A percentile compares a stretch with the other conserved stretches of the same genome.
Conservation (phyloP, 1,140 invertebrate species). For the Drosophila nasuta region DNA sequence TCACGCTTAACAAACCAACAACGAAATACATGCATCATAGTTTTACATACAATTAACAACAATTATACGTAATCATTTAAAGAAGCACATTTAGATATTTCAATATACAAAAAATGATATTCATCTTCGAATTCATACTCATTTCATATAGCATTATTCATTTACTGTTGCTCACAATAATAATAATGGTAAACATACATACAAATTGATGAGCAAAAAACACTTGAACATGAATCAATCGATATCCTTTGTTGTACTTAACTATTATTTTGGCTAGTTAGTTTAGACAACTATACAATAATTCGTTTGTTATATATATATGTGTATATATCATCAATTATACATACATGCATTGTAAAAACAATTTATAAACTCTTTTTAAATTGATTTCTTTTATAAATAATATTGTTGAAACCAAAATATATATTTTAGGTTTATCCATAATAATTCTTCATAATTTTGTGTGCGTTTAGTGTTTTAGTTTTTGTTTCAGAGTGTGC, state of each 20-base stretch:
- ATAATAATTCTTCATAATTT: constrained; percentile 19
- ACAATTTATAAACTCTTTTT: constrained; percentile 14
- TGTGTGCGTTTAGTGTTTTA: constrained; percentile 19
- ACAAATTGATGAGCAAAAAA: constrained; percentile 34
- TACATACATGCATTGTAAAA: constrained; percentile 24
- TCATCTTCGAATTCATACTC: background rate
- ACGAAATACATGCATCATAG: constrained; percentile 48
- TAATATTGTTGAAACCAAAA: constrained; percentile 37
- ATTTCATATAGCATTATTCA: constrained; percentile 11
- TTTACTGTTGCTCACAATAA: constrained; percentile 24
- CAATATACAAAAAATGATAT: constrained; percentile 28
- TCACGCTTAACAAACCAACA: constrained; percentile 42
- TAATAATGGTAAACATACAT: constrained; percentile 26
- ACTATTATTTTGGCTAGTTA: constrained; percentile 38
- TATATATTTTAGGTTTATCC: constrained; percentile 3
- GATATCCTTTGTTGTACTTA: constrained; percentile 10
- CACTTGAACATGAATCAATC: constrained; percentile 34
- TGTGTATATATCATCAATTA: constrained; percentile 21
- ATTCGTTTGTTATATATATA: constrained; percentile 12
- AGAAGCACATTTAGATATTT: constrained; percentile 48
- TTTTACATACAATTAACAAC: constrained; percentile 62
- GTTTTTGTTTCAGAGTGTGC: constrained; percentile 5
- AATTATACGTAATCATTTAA: constrained; percentile 56
- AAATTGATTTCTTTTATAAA: constrained; percentile 13
- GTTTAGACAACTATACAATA: constrained; percentile 19